Percentiles rank a stretch among this genome's conserved stretches.
These are phyloP conservation scores for Torymus aiolomorphi DNA, from an alignment of 2,888 invertebrate genomes.

Conservation along the genomic window DNA sequence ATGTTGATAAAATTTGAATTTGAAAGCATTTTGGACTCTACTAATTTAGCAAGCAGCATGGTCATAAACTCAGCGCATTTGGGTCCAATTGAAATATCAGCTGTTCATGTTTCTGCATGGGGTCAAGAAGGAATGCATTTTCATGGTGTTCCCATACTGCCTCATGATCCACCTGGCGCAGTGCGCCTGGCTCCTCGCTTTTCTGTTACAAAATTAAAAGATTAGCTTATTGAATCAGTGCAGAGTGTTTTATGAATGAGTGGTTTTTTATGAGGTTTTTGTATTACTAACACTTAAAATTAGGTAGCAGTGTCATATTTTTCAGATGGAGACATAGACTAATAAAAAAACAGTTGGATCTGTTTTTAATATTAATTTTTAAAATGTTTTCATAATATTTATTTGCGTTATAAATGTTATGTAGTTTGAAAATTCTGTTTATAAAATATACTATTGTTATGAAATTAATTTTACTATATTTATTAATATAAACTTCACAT, in stretches of 20 bases:
- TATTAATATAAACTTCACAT: neutral
- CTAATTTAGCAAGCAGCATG: conserved; percentile 64
- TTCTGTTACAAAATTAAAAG: conserved; percentile 70
- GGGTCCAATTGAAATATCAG: conserved; percentile 65
- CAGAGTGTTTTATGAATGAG: conserved; percentile 20
- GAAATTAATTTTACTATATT: neutral
- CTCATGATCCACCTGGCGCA: conserved; percentile 69
- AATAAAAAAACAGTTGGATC: neutral
- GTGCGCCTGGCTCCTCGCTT: conserved; percentile 68
- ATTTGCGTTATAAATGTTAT: conserved; percentile 40
- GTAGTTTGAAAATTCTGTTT: conserved; percentile 29
- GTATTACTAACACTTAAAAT: conserved; percentile 10
- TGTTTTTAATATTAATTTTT: conserved; percentile 33
- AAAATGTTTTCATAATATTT: conserved; percentile 47
- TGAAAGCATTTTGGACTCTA: conserved; percentile 53
- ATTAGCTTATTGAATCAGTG: conserved; percentile 41
- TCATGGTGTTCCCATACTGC: conserved; percentile 70
- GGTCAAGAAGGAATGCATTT: conserved; percentile 70
- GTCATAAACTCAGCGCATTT: conserved; percentile 66
- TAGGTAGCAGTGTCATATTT: conserved; percentile 3
- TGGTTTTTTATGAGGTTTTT: neutral
- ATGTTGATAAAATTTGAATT: conserved; percentile 58
- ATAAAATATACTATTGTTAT: conserved; percentile 1
- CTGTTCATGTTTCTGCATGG: conserved; percentile 66
- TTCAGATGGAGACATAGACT: neutral